A percentile compares a stretch with the other conserved stretches of the same genome.
Conservation (phyloP, 1,140 invertebrate genomes). For the Panulirus ornatus region DNA sequence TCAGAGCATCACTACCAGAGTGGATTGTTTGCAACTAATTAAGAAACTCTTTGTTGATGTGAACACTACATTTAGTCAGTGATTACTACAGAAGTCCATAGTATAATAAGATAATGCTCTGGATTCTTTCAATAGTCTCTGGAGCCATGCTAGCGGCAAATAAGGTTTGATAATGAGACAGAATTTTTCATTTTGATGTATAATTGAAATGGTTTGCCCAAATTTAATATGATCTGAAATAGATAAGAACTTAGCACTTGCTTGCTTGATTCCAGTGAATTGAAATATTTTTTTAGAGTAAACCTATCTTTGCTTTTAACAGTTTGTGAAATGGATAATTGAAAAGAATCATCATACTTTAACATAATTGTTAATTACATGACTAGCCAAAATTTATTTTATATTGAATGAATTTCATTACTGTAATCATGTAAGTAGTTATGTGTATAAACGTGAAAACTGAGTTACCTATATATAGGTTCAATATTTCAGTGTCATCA, state of each 20-base stretch:
- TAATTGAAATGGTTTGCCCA: too few species aligned
- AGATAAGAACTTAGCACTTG: not conserved
- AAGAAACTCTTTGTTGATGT: too few species aligned
- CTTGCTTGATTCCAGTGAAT: not conserved
- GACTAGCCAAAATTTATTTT: too few species aligned
- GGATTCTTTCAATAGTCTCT: not conserved
- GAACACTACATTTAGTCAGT: not conserved
- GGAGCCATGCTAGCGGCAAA: not conserved
- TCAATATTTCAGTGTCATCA: too few species aligned
- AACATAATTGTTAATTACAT: too few species aligned
- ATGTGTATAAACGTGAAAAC: too few species aligned
- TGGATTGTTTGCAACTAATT: not conserved
- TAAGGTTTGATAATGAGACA: not conserved
- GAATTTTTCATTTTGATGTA: not conserved
- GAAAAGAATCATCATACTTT: too few species aligned
- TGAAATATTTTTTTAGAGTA: not conserved
- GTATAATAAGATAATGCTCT: not conserved
- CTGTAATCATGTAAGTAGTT: too few species aligned
- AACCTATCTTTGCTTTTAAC: not conserved
- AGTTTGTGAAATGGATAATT: too few species aligned
- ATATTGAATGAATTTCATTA: too few species aligned
- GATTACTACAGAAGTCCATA: constrained; percentile 6
- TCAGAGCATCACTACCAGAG: not conserved
- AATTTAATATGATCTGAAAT: not conserved
- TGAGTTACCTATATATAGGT: too few species aligned